Evolutionary conservation across 2,888 invertebrate genomes (phyloP).

Genomic region (Leucophenga maculata): DNA sequence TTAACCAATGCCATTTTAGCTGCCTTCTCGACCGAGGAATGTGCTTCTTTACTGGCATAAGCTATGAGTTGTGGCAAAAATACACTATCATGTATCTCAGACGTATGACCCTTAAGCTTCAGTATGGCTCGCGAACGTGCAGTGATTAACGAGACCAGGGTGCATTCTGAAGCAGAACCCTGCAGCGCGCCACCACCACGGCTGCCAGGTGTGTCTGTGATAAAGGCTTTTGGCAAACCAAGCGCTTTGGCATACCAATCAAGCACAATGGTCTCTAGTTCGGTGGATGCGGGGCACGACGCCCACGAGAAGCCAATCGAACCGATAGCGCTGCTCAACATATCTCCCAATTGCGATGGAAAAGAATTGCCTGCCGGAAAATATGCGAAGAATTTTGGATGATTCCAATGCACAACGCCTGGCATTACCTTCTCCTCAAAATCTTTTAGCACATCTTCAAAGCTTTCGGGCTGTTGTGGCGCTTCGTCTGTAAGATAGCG

Average conservation of each 20-base stretch:
- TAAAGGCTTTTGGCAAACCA: slow-evolving; percentile 81
- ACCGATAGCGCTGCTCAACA: slow-evolving; percentile 90
- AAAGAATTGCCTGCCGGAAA: slow-evolving; percentile 94
- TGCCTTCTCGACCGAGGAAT: slow-evolving; percentile 85
- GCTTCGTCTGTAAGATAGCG: slow-evolving; percentile 73
- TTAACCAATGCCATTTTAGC: slow-evolving; percentile 85
- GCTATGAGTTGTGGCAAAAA: slow-evolving; percentile 85
- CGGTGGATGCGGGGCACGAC: slow-evolving; percentile 89
- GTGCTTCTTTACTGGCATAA: slow-evolving; percentile 82
- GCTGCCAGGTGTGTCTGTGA: slow-evolving; percentile 70
- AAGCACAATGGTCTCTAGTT: slow-evolving; percentile 85
- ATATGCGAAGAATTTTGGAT: slow-evolving; percentile 94
- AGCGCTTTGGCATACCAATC: slow-evolving; percentile 88
- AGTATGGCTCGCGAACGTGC: slow-evolving; percentile 82
- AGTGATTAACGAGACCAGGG: slow-evolving; percentile 83
- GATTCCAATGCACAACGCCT: slow-evolving; percentile 93
- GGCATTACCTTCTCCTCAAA: slow-evolving; percentile 86
- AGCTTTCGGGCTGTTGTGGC: slow-evolving; percentile 81
- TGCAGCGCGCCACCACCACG: slow-evolving; percentile 87
- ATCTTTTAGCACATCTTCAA: slow-evolving; percentile 84
- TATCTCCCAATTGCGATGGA: slow-evolving; percentile 91
- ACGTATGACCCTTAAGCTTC: slow-evolving; percentile 75
- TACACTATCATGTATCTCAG: slow-evolving; percentile 77
- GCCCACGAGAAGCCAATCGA: slow-evolving; percentile 96
- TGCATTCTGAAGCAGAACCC: slow-evolving; percentile 88